Evolutionary conservation across 1,140 invertebrate genomes (phyloP).

Genomic region (Pachyrhynchus sulphureomaculatus): DNA sequence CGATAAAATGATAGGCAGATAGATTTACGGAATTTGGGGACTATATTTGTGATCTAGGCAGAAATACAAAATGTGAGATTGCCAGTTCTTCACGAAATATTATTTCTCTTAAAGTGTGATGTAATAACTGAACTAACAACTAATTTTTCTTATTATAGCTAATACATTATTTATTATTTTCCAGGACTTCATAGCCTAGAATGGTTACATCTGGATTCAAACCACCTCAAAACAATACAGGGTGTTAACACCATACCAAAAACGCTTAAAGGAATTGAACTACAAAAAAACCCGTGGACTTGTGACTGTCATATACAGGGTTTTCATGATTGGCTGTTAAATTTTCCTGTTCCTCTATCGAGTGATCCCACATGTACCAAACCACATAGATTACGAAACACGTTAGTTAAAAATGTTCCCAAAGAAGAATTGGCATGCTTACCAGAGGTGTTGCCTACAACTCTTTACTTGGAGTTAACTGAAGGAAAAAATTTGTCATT

Average conservation of each 20-base stretch:
- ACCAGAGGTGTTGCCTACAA: slow-evolving; percentile 71
- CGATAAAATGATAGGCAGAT: neutral
- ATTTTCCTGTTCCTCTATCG: slow-evolving; percentile 69
- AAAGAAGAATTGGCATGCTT: slow-evolving; percentile 78
- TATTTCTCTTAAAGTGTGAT: no score
- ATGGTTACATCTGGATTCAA: slow-evolving; percentile 81
- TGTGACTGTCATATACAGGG: slow-evolving; percentile 81
- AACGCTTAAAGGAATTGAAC: slow-evolving; percentile 71
- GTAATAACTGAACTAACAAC: no score
- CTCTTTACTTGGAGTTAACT: slow-evolving; percentile 71
- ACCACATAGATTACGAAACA: slow-evolving; percentile 66
- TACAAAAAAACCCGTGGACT: slow-evolving; percentile 86
- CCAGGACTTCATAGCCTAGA: slow-evolving; percentile 69
- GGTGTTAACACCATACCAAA: slow-evolving; percentile 70
- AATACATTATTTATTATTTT: no score
- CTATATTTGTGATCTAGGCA: neutral
- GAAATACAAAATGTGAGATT: no score
- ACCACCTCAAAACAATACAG: slow-evolving; percentile 70
- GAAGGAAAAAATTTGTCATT: slow-evolving; percentile 79
- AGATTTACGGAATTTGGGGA: neutral
- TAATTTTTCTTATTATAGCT: no score
- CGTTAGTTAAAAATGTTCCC: slow-evolving; percentile 68
- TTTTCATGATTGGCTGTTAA: slow-evolving; percentile 74
- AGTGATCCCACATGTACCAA: slow-evolving; percentile 73
- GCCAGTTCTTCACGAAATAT: no score